These are phyloP conservation scores for Pedicia rivosa DNA, from an alignment of 2,888 invertebrate genomes.

Conservation along the genomic window DNA sequence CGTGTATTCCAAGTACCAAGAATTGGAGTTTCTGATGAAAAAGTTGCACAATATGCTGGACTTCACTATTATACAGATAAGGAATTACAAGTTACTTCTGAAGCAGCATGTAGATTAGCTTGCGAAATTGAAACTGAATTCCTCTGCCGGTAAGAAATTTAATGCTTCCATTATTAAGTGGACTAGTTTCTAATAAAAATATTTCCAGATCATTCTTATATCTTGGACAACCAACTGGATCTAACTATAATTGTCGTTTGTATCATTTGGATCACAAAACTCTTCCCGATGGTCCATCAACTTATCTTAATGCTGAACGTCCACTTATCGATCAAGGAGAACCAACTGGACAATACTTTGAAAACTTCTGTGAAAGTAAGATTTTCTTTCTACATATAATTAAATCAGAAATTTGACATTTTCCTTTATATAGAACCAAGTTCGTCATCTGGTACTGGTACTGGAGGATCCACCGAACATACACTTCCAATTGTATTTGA, in stretches of 20 bases:
- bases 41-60: slow-evolving; percentile 81
- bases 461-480: slow-evolving; percentile 31
- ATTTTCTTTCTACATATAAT: slow-evolving; percentile 15
- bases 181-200: slow-evolving; percentile 32
- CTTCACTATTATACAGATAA: slow-evolving; percentile 88
- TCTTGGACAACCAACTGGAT: slow-evolving; percentile 46
- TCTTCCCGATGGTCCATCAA: slow-evolving; percentile 80
- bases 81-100: slow-evolving; percentile 77
- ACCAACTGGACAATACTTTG: slow-evolving; percentile 75
- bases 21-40: slow-evolving; percentile 80
- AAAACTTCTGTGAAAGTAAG: slow-evolving; percentile 83
- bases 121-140: slow-evolving; percentile 90
- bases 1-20: slow-evolving; percentile 65
- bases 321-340: slow-evolving; percentile 85
- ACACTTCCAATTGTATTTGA: slow-evolving; percentile 61
- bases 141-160: slow-evolving; percentile 45
- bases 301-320: slow-evolving; percentile 76
- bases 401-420: slow-evolving; percentile 3
- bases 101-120: slow-evolving; percentile 75
- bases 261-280: slow-evolving; percentile 88
- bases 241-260: slow-evolving; percentile 78
- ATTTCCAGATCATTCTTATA: slow-evolving; percentile 45
- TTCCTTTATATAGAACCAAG: slow-evolving; percentile 14
- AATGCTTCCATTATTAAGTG: slow-evolving; percentile 44
- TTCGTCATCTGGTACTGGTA: slow-evolving; percentile 17